These are phyloP conservation scores for Sipha flava DNA, from an alignment of 1,140 invertebrate genomes.

Conservation along the genomic window DNA sequence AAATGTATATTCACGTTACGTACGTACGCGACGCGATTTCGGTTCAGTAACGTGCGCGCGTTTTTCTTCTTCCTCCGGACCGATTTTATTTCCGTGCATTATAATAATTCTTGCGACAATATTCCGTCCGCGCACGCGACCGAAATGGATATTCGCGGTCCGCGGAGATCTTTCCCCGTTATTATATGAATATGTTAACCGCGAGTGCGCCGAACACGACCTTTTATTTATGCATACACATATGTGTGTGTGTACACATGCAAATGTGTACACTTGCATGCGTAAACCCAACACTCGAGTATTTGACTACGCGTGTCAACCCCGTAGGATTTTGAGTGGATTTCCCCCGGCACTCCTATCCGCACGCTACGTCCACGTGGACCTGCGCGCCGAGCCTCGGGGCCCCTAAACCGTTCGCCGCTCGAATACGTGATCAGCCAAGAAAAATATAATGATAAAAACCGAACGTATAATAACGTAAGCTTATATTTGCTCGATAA, in stretches of 20 bases:
- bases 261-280: neutral
- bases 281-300: neutral
- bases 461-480: neutral
- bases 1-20: no score
- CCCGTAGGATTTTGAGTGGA: neutral
- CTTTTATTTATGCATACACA: neutral
- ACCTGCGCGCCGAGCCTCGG: no score
- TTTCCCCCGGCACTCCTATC: neutral
- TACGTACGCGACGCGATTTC: no score
- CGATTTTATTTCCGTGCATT: no score
- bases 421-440: neutral
- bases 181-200: neutral
- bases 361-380: no score
- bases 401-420: neutral
- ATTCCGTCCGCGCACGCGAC: neutral
- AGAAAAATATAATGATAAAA: neutral
- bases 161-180: neutral
- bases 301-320: neutral
- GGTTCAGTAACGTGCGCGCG: no score
- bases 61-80: no score
- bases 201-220: neutral
- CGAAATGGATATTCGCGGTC: conserved; percentile 7
- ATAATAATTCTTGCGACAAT: neutral
- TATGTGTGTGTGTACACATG: neutral
- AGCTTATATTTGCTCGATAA: neutral